Evolutionary conservation across 2,888 invertebrate species (phyloP).

Genomic region (Epinotia bilunana): DNA sequence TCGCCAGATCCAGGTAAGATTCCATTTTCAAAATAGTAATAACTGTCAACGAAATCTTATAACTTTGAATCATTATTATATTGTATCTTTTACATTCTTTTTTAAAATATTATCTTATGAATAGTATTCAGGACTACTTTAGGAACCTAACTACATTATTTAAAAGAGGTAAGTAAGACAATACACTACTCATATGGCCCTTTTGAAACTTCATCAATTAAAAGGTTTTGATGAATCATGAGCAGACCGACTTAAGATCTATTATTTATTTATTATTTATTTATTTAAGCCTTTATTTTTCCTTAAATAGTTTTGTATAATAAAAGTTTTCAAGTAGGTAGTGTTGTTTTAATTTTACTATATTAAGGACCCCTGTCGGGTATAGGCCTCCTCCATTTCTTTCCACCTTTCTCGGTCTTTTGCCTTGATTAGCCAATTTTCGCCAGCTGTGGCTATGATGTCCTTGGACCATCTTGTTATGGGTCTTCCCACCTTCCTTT

Average conservation of each 20-base stretch:
- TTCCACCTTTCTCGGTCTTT: too few species aligned
- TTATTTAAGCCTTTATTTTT: too few species aligned
- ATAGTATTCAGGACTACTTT: constrained; percentile 61
- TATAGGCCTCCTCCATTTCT: too few species aligned
- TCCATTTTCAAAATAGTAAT: constrained; percentile 57
- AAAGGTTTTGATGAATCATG: neutral
- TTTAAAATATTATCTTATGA: constrained; percentile 54
- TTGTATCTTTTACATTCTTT: constrained; percentile 29
- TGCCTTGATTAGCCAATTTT: too few species aligned
- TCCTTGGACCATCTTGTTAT: too few species aligned
- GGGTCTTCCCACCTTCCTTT: too few species aligned
- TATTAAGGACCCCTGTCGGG: too few species aligned
- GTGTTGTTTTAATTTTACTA: too few species aligned
- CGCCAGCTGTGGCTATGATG: too few species aligned
- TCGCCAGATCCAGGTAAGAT: constrained; percentile 75
- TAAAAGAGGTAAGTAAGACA: constrained; percentile 45
- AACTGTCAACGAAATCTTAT: constrained; percentile 47
- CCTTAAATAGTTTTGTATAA: too few species aligned
- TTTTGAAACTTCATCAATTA: neutral
- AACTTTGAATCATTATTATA: constrained; percentile 43
- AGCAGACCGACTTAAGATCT: neutral
- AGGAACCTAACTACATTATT: constrained; percentile 47
- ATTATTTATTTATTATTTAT: too few species aligned
- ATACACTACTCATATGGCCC: neutral
- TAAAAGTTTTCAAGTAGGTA: too few species aligned